These are phyloP conservation scores for Drymonia ruficornis DNA, from an alignment of 2,888 invertebrate species.

Conservation along the genomic window DNA sequence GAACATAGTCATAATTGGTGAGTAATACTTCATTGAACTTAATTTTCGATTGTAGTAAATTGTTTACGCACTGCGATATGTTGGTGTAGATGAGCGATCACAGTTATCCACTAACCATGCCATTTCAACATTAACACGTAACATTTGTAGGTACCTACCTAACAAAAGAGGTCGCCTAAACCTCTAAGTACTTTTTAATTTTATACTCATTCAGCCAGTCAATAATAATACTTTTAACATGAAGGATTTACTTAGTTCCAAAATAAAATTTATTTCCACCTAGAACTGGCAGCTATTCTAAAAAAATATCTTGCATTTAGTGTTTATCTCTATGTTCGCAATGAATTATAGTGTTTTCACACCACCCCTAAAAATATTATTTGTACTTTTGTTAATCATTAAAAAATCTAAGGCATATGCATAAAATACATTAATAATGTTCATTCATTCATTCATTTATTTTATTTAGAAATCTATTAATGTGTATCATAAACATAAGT, in stretches of 20 bases:
- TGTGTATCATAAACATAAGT: too few species aligned
- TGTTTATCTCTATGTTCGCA: too few species aligned
- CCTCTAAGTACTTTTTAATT: conserved; percentile 1
- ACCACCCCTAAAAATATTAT: too few species aligned
- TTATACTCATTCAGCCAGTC: background rate
- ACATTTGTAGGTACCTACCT: background rate
- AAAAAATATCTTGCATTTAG: too few species aligned
- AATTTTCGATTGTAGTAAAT: conserved; percentile 26
- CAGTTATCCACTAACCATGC: background rate
- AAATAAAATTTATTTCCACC: background rate
- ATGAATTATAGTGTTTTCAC: too few species aligned
- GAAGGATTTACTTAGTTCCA: background rate
- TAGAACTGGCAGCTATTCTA: background rate
- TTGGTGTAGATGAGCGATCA: background rate
- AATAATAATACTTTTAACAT: background rate
- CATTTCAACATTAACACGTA: background rate
- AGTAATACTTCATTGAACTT: conserved; percentile 19
- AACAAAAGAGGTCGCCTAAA: background rate
- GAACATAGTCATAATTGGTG: conserved; percentile 24
- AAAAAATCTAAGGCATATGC: too few species aligned
- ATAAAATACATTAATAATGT: too few species aligned
- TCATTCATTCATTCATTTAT: too few species aligned
- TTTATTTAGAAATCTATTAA: too few species aligned
- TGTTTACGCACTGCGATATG: conserved; percentile 28
- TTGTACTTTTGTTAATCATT: too few species aligned